A percentile compares a stretch with the other conserved stretches of the same genome.
Conservation (phyloP, 2,888 invertebrate genomes). For the Caradrina kadenii region DNA sequence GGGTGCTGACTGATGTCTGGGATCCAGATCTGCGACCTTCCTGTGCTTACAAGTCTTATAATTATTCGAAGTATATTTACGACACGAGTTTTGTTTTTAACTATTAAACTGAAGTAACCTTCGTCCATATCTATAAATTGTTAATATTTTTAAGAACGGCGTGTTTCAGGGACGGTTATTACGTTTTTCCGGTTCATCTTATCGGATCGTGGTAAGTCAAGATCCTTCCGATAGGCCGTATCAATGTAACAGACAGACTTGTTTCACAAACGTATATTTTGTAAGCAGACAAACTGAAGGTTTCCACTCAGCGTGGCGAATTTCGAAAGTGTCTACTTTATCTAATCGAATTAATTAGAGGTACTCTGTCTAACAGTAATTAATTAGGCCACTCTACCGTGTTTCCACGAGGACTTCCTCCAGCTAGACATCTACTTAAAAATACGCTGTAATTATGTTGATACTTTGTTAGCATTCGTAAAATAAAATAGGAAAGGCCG, state of each 20-base stretch:
- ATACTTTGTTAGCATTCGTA: not conserved
- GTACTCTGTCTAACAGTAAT: constrained; percentile 59
- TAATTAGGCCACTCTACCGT: constrained; percentile 67
- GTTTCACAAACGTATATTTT: constrained; percentile 62
- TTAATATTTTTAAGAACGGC: constrained; percentile 24
- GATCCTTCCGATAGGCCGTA: constrained; percentile 38
- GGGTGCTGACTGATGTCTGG: constrained; percentile 48
- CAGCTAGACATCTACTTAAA: not conserved
- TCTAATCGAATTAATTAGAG: constrained; percentile 77
- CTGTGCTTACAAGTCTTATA: constrained; percentile 39
- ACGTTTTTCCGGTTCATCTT: constrained; percentile 37
- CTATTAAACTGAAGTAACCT: constrained; percentile 48
- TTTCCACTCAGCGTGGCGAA: constrained; percentile 68
- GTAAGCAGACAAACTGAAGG: constrained; percentile 68
- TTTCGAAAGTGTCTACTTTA: constrained; percentile 77
- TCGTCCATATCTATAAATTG: constrained; percentile 24
- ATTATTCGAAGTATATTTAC: constrained; percentile 51
- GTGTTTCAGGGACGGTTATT: constrained; percentile 26
- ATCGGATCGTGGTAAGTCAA: constrained; percentile 18
- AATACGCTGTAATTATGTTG: not conserved
- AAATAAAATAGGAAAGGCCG: too few species aligned
- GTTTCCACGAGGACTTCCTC: constrained; percentile 53
- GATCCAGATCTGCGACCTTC: constrained; percentile 40
- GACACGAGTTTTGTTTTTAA: constrained; percentile 35
- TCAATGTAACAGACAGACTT: constrained; percentile 14